These are phyloP conservation scores for Gallirallus australis DNA, from an alignment of 2,797 vertebrate genomes.

Conservation along the genomic window DNA sequence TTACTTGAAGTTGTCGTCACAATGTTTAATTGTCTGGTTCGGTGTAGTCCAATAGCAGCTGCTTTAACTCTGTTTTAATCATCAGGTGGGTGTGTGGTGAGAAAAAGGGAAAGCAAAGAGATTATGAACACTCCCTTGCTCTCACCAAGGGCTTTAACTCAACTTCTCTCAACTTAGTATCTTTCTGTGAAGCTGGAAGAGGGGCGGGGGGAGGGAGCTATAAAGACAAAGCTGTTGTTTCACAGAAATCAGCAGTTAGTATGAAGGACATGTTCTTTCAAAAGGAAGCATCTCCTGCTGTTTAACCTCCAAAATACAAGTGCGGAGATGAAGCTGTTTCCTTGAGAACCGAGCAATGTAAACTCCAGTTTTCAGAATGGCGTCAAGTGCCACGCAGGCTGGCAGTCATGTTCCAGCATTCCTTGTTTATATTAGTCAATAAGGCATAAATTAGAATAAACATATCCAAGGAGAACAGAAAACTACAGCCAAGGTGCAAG, in stretches of 20 bases:
- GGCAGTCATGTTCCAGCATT: too few species aligned
- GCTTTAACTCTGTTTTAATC: background rate
- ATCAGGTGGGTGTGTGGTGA: background rate
- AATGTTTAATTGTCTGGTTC: background rate
- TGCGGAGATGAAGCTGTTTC: background rate
- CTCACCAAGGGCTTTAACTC: background rate
- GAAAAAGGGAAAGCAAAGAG: background rate
- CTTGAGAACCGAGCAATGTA: background rate
- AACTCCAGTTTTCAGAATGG: background rate
- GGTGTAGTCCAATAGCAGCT: background rate
- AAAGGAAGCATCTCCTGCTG: background rate
- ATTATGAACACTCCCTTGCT: background rate
- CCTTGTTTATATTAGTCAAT: background rate
- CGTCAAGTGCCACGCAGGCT: background rate
- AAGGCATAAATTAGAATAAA: background rate
- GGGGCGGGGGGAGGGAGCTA: background rate
- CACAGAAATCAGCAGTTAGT: background rate
- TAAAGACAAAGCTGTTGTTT: background rate
- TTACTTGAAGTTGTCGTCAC: background rate
- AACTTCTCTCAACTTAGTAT: background rate
- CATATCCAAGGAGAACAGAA: background rate
- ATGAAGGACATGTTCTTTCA: background rate
- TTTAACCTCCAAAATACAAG: background rate
- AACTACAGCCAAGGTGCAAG: background rate
- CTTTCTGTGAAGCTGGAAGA: background rate